These are phyloP conservation scores for Beroe forskalii DNA, from an alignment of 37 sponge, comb jelly and placozoan species.

Conservation along the genomic window DNA sequence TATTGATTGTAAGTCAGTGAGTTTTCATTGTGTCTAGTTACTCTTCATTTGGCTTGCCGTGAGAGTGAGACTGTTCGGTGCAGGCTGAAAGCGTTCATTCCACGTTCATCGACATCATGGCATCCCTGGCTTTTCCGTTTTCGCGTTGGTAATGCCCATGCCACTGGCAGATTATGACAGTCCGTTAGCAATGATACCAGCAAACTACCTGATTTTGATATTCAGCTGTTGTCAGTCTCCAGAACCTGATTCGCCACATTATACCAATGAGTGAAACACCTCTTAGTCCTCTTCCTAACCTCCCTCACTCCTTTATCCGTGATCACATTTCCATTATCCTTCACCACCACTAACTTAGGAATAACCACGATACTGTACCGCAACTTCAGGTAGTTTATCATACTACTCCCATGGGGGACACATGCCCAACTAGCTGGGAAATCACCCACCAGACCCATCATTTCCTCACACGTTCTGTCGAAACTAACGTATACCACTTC, in stretches of 20 bases:
- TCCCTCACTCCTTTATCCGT: slow-evolving; percentile 55
- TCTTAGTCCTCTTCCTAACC: background rate
- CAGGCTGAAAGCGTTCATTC: too few relatives aligned
- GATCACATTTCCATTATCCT: slow-evolving; percentile 1
- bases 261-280: slow-evolving; percentile 50
- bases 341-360: slow-evolving; percentile 38
- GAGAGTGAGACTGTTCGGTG: too few relatives aligned
- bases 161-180: too few relatives aligned
- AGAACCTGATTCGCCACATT: slow-evolving; percentile 10
- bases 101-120: too few relatives aligned
- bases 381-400: slow-evolving; percentile 45
- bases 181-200: too few relatives aligned
- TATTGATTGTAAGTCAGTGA: background rate
- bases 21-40: too few relatives aligned
- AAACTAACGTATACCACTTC: slow-evolving; percentile 49
- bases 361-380: slow-evolving; percentile 49
- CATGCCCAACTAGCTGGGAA: slow-evolving; percentile 20
- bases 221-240: too few relatives aligned
- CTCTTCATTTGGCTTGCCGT: too few relatives aligned
- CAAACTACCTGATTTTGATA: too few relatives aligned
- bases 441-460: background rate
- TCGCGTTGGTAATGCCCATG: too few relatives aligned
- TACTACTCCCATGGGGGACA: background rate
- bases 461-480: slow-evolving; percentile 21
- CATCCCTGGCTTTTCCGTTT: too few relatives aligned